Evolutionary conservation across 2,113 vertebrate species (phyloP), one percentile per base, ranked within the genome.

Genomic region (Laticauda colubrina): DNA sequence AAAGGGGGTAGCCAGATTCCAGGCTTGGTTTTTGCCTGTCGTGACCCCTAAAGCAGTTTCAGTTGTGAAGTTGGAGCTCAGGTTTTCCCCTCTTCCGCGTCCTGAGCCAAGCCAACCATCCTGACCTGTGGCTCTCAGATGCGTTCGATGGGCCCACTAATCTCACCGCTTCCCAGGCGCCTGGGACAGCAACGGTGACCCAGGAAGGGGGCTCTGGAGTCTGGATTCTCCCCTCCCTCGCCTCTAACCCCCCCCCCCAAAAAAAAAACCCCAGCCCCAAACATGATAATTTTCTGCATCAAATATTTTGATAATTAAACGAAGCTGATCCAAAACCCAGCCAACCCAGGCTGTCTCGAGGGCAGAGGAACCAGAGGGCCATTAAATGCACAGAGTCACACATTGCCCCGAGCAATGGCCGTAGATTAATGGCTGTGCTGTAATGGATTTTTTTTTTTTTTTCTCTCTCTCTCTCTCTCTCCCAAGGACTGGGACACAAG

Each of bases 251-350:
- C 21, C 5, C 56, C 56, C 0, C 97, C 96, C 93, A 1, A 96
- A 96, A 97, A 97, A 97, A 54, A 54, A 54, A 45, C 4, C 45
- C 45, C 53, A 11, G 10, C 53, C 55, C 7, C 48, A 48, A 48
- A 48, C 97, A 97, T 98, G 98, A 98, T 98, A 98, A 98, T 98
- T 98, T 98, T 98, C 98, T 98, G 98, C 98, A 98, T 98, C 98
- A 98, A 98, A 98, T 98, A 98, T 98, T 98, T 98, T 98, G 98
- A 98, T 98, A 98, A 98, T 98, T 98, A 98, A 98, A 98, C 98
- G 97, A 98, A 98, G 98, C 98, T 98, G 98, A 98, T 98, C 97
- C 98, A 97, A 97, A 97, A 96, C 23, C 21, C 97, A 96, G 97
- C 98, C 94, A 48, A 48, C 48, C 48, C 48, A 48, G 48, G 48